phyloP scores from a whole-genome alignment of 2,113 vertebrate genomes.

The Vombatus ursinus region DNA sequence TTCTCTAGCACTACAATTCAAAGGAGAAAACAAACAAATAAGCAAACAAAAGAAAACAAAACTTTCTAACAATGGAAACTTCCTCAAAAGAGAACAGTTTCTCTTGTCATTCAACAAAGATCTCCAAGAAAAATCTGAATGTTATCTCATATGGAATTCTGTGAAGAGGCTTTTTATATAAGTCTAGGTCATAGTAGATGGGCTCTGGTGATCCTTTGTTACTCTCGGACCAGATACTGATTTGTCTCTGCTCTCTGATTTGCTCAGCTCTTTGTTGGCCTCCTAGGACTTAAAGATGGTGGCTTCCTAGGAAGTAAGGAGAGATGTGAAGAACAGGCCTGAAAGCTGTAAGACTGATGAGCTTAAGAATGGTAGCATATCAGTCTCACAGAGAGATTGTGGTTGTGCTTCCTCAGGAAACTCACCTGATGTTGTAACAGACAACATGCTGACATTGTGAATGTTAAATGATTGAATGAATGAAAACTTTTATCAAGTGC shows the following conservation, averaged over 20 bases:
- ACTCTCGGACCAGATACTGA: neutral
- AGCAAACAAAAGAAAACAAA: neutral
- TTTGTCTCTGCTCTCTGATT: neutral
- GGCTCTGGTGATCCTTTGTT: neutral
- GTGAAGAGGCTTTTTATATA: neutral
- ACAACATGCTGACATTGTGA: neutral
- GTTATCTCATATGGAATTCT: neutral
- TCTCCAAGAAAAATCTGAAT: neutral
- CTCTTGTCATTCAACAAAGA: neutral
- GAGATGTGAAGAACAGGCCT: neutral
- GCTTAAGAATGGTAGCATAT: neutral
- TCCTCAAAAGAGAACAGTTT: neutral
- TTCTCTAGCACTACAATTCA: neutral
- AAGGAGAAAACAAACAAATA: neutral
- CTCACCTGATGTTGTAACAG: neutral
- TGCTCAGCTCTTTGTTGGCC: neutral
- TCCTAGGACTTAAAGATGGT: neutral
- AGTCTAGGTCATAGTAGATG: neutral
- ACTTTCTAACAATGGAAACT: neutral
- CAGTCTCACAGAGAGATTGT: neutral
- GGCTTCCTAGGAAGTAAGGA: neutral
- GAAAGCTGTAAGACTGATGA: neutral
- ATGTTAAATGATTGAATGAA: neutral
- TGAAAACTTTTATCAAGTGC: neutral
- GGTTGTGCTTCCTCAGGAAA: neutral